Evolutionary conservation across 2,797 vertebrate genomes (phyloP).

Genomic region (Bryconaethiops microstoma): DNA sequence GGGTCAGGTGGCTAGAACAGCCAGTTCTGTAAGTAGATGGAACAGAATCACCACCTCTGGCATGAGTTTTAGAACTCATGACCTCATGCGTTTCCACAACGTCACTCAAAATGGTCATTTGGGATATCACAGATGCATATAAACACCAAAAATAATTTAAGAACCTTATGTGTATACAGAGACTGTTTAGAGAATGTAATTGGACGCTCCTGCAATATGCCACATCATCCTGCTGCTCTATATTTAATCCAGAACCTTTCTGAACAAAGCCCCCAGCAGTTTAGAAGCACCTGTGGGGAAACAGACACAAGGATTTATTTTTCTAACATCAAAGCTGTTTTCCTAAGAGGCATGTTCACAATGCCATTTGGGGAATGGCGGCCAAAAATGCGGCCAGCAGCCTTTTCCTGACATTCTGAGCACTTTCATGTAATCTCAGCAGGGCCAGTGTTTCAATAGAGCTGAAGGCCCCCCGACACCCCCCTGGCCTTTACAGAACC

Average conservation of each 20-base stretch:
- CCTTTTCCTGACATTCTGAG: conserved; percentile 70
- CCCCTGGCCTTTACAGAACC: conserved; percentile 29
- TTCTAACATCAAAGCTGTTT: conserved; percentile 77
- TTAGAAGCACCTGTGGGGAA: conserved; percentile 46
- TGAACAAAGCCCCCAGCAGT: not conserved
- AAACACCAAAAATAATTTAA: not conserved
- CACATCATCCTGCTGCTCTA: not conserved
- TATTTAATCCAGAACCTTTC: not conserved
- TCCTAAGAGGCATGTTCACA: conserved; percentile 53
- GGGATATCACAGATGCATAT: not conserved
- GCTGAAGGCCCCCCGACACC: conserved; percentile 55
- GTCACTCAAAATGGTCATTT: not conserved
- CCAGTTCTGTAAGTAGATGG: conserved; percentile 49
- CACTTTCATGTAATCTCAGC: conserved; percentile 73
- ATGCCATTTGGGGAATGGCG: conserved; percentile 62
- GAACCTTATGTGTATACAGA: not conserved
- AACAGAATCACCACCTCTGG: conserved; percentile 4
- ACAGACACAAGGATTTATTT: conserved; percentile 79
- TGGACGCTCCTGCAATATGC: not conserved
- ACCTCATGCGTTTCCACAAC: not conserved
- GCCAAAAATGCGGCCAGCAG: conserved; percentile 67
- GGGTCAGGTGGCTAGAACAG: conserved; percentile 38
- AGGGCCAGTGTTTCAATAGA: conserved; percentile 68
- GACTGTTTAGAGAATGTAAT: not conserved
- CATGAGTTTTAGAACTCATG: not conserved